Evolutionary conservation across 2,888 invertebrate genomes (phyloP).

Genomic region (Netelia fuscicornis): DNA sequence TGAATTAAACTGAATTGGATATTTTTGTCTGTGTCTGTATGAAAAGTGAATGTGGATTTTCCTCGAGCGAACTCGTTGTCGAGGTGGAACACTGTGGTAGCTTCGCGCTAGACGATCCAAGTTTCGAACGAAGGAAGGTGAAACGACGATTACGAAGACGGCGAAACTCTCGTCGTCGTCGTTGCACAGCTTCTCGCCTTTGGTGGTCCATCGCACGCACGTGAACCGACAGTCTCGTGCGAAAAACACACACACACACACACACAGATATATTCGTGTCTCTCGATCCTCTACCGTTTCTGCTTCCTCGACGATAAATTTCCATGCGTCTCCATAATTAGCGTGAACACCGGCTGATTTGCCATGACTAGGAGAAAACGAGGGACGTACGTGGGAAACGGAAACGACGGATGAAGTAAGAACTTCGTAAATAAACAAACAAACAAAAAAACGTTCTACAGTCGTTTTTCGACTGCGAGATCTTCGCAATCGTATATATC

Average conservation of each 20-base stretch:
- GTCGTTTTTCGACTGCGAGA: not conserved
- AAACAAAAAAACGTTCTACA: not conserved
- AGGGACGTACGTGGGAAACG: conserved; percentile 22
- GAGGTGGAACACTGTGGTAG: conserved; percentile 22
- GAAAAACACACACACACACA: conserved; percentile 24
- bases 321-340: conserved; percentile 78
- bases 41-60: not conserved
- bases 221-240: conserved; percentile 33
- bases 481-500: too few relatives aligned
- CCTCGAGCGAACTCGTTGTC: not conserved
- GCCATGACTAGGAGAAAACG: conserved; percentile 37
- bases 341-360: conserved; percentile 72
- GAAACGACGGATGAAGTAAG: conserved; percentile 29
- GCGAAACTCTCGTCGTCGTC: conserved; percentile 38
- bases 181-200: conserved; percentile 35
- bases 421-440: conserved; percentile 10
- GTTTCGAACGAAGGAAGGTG: conserved; percentile 21
- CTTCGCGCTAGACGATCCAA: conserved; percentile 17
- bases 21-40: not conserved
- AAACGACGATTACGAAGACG: conserved; percentile 16
- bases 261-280: not conserved
- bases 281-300: conserved; percentile 17
- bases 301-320: conserved; percentile 75
- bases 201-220: conserved; percentile 61
- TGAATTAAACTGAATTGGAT: not conserved